Evolutionary conservation across 1,140 invertebrate species (phyloP).

Genomic region (Parasteatoda tepidariorum): DNA sequence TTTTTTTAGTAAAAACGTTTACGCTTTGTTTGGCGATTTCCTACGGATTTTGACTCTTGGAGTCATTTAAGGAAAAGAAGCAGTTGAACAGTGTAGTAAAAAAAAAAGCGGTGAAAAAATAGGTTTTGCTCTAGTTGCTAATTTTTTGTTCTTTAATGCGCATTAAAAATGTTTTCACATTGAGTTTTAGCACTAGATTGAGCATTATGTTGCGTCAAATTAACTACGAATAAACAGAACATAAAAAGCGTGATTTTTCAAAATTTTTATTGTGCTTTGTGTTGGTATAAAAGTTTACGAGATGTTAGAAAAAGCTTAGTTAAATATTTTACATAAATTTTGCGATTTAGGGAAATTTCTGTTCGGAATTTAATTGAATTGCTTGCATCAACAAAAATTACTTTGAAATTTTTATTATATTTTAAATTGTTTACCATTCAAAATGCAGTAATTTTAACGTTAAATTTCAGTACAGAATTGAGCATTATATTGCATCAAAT

Average conservation of each 20-base stretch:
- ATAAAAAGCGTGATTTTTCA: too few species aligned
- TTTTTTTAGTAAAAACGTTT: background rate
- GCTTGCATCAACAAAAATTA: too few species aligned
- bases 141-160: background rate
- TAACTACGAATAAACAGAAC: background rate
- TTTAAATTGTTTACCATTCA: too few species aligned
- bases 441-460: too few species aligned
- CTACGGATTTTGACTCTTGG: conserved; percentile 25
- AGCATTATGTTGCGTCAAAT: background rate
- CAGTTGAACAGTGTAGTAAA: background rate
- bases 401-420: too few species aligned
- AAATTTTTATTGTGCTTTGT: too few species aligned
- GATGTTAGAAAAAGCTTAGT: too few species aligned
- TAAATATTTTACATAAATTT: too few species aligned
- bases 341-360: too few species aligned
- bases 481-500: background rate
- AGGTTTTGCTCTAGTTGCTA: background rate
- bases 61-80: conserved; percentile 19
- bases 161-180: background rate
- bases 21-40: conserved; percentile 52
- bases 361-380: too few species aligned
- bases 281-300: too few species aligned
- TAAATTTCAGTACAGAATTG: background rate
- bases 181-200: background rate
- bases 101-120: background rate